A percentile compares a stretch with the other conserved stretches of the same genome.
Evolutionary conservation across 2,797 vertebrate genomes (phyloP).

Genomic region (Chelon labrosus): DNA sequence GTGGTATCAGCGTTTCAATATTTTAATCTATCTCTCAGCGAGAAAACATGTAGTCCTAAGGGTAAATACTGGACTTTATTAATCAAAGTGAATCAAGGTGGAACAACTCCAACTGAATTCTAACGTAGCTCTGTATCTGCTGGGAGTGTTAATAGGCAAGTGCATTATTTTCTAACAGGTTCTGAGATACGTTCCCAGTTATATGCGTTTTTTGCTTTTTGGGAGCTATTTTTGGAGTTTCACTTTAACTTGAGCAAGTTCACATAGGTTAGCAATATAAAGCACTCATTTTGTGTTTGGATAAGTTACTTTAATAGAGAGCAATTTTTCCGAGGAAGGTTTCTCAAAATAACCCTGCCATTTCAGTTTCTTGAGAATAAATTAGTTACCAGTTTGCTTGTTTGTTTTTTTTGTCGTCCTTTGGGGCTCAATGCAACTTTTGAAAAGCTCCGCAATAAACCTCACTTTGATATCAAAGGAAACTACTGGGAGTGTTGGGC

Average conservation of each 20-base stretch:
- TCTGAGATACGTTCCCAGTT: background rate
- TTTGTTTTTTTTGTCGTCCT: slow-evolving; percentile 30
- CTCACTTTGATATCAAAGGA: slow-evolving; percentile 55
- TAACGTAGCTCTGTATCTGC: background rate
- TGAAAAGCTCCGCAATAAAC: slow-evolving; percentile 54
- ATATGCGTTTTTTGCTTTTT: background rate
- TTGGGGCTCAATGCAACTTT: slow-evolving; percentile 50
- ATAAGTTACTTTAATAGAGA: slow-evolving; percentile 1
- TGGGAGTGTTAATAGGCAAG: background rate
- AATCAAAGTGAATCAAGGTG: no score
- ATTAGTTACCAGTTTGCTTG: slow-evolving; percentile 27
- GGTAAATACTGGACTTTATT: no score
- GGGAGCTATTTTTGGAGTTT: slow-evolving; percentile 11
- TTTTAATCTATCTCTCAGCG: no score
- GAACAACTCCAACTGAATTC: no score
- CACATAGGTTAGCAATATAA: background rate
- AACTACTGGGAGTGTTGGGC: slow-evolving; percentile 33
- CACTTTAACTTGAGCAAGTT: slow-evolving; percentile 2
- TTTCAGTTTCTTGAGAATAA: slow-evolving; percentile 40
- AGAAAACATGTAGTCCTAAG: no score
- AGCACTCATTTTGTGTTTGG: background rate
- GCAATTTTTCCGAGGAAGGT: slow-evolving; percentile 11
- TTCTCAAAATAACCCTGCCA: slow-evolving; percentile 33
- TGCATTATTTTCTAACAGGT: background rate
- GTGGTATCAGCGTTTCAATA: no score